Evolutionary conservation across 2,888 invertebrate genomes (phyloP).

Genomic region (Chaetoderma sp.): DNA sequence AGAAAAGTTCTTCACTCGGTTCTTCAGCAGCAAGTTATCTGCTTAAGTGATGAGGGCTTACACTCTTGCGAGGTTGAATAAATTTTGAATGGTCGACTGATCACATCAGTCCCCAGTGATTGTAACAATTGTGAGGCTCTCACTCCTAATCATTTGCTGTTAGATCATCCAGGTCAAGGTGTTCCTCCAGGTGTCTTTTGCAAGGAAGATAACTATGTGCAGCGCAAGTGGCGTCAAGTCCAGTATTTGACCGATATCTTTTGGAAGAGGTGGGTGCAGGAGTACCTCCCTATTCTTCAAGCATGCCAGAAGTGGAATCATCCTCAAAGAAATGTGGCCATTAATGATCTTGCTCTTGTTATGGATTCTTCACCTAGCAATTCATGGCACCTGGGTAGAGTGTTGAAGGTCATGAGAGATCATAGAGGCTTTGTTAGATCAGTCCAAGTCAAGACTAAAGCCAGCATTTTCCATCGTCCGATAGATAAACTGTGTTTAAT

Average conservation of each 20-base stretch:
- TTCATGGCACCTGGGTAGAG: conserved; percentile 2
- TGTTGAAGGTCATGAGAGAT: background rate
- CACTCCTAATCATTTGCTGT: background rate
- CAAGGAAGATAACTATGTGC: too few relatives aligned
- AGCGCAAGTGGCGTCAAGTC: conserved; percentile 34
- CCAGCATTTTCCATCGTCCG: conserved; percentile 6
- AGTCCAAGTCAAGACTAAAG: conserved; percentile 7
- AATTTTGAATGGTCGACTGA: background rate
- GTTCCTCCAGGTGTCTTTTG: too few relatives aligned
- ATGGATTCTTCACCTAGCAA: conserved; percentile 10
- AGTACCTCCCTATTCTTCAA: conserved; percentile 24
- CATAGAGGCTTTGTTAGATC: conserved; percentile 5
- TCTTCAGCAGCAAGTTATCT: background rate
- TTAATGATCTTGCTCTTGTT: conserved; percentile 7
- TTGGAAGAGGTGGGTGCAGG: conserved; percentile 27
- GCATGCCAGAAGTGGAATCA: conserved; percentile 26
- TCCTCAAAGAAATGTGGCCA: background rate
- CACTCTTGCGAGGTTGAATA: background rate
- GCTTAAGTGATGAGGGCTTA: background rate
- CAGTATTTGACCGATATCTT: conserved; percentile 34
- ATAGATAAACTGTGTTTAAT: conserved; percentile 16
- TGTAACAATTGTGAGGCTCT: background rate
- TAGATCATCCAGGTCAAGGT: too few relatives aligned
- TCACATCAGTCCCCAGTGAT: background rate
- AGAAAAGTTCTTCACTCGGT: background rate